Evolutionary conservation across 1,140 invertebrate species (phyloP).

Genomic region (Campoletis sonorensis): DNA sequence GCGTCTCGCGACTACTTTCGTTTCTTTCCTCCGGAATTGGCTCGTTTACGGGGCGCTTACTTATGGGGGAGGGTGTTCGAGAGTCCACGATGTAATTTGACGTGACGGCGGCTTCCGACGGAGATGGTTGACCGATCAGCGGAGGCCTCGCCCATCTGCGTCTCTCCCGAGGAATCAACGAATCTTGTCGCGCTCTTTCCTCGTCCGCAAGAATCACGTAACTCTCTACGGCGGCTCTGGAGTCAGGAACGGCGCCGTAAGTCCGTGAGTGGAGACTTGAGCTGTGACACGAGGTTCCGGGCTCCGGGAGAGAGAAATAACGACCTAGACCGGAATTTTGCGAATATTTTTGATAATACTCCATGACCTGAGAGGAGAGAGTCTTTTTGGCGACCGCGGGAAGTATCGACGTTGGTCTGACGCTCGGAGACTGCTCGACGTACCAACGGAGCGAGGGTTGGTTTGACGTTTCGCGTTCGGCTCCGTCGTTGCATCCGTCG

Average conservation of each 20-base stretch:
- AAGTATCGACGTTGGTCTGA: constrained; percentile 44
- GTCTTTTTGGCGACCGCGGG: constrained; percentile 43
- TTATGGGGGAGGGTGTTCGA: constrained; percentile 56
- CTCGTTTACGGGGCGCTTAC: constrained; percentile 50
- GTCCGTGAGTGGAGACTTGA: too few species aligned
- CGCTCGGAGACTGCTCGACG: background rate
- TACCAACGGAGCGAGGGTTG: background rate
- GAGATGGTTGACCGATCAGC: constrained; percentile 67
- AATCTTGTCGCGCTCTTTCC: constrained; percentile 6
- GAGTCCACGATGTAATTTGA: constrained; percentile 56
- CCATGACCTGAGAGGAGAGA: constrained; percentile 71
- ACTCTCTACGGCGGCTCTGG: background rate
- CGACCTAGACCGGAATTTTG: constrained; percentile 68
- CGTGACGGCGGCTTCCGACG: constrained; percentile 48
- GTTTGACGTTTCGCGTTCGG: constrained; percentile 45
- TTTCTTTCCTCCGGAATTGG: constrained; percentile 60
- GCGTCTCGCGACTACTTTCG: constrained; percentile 57
- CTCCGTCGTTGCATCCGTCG: constrained; percentile 43
- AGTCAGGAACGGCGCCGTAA: background rate
- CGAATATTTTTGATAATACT: constrained; percentile 69
- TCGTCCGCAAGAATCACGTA: constrained; percentile 51
- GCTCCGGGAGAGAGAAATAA: constrained; percentile 67
- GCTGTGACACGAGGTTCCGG: constrained; percentile 49
- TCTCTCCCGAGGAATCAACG: constrained; percentile 64
- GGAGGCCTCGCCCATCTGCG: constrained; percentile 70